Conservation (phyloP, 2,797 vertebrate species). For the Chloroceryle inda region DNA sequence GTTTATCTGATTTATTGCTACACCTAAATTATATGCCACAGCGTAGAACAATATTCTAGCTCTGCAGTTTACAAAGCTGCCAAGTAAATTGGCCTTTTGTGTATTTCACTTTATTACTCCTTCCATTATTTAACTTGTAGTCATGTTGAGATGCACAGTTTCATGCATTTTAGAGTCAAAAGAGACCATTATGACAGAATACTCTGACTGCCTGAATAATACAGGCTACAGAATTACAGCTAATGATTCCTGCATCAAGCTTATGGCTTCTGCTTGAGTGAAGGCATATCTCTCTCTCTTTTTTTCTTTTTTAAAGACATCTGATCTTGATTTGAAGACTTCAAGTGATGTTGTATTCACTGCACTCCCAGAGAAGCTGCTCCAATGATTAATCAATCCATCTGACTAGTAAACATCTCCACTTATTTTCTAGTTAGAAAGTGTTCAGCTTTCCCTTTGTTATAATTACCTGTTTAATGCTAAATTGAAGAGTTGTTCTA, state of each 20-base stretch:
- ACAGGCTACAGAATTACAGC: background rate
- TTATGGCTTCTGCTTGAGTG: background rate
- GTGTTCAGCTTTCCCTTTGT: background rate
- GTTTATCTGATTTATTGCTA: slow-evolving; percentile 73
- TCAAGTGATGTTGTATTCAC: background rate
- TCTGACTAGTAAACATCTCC: background rate
- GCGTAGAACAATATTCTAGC: slow-evolving; percentile 61
- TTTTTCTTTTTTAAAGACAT: background rate
- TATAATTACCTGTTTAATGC: background rate
- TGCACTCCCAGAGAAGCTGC: background rate
- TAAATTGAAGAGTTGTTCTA: background rate
- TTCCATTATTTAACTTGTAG: slow-evolving; percentile 73
- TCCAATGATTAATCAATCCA: background rate
- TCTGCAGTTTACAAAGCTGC: slow-evolving; percentile 67
- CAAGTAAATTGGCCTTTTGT: slow-evolving; percentile 71
- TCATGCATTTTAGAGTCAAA: slow-evolving; percentile 15
- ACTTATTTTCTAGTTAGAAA: background rate
- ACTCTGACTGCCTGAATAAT: background rate
- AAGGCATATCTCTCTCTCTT: background rate
- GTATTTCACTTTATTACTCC: slow-evolving; percentile 72
- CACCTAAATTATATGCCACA: slow-evolving; percentile 60
- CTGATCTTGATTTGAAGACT: background rate
- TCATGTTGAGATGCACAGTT: slow-evolving; percentile 62
- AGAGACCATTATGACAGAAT: background rate
- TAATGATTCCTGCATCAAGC: background rate